Conservation (phyloP, 2,888 invertebrate species). For the Melieria picta region DNA sequence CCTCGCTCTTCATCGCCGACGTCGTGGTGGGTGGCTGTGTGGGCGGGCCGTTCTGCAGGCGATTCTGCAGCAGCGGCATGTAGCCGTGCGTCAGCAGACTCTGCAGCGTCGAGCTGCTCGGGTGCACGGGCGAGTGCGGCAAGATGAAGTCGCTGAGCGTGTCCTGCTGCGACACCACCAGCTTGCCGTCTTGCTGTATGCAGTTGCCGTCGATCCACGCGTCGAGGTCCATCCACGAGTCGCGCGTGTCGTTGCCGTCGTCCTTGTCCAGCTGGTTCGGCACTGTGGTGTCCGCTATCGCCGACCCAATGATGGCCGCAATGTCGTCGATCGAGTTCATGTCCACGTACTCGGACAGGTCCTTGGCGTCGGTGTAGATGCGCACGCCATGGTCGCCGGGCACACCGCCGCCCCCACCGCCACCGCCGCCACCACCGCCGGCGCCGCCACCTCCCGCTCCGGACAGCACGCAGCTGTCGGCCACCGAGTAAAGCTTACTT, state of each 20-base stretch:
- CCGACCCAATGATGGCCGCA: conserved; percentile 87
- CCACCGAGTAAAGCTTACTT: conserved; percentile 68
- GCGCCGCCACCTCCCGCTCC: conserved; percentile 61
- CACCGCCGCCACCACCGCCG: conserved; percentile 42
- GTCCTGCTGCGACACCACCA: conserved; percentile 74
- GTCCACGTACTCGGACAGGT: conserved; percentile 68
- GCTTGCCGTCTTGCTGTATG: conserved; percentile 74
- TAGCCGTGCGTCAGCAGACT: conserved; percentile 81
- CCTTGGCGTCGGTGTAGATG: conserved; percentile 64
- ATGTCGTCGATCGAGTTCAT: conserved; percentile 84
- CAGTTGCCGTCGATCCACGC: conserved; percentile 87
- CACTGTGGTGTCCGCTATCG: conserved; percentile 88
- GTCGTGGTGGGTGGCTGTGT: conserved; percentile 32
- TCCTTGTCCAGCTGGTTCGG: conserved; percentile 77
- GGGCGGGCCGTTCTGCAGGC: conserved; percentile 82
- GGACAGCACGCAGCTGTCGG: conserved; percentile 67
- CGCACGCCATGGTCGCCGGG: conserved; percentile 63
- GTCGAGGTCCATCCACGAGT: conserved; percentile 89
- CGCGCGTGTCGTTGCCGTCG: conserved; percentile 78
- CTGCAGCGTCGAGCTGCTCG: conserved; percentile 79
- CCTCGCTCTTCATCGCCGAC: conserved; percentile 74
- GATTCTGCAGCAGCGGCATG: conserved; percentile 82
- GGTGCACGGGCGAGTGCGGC: conserved; percentile 72
- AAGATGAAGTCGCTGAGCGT: conserved; percentile 75
- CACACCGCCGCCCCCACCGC: conserved; percentile 36